Base-by-base conservation (phyloP, 2,888 invertebrate species). In the Suillia variegata region DNA sequence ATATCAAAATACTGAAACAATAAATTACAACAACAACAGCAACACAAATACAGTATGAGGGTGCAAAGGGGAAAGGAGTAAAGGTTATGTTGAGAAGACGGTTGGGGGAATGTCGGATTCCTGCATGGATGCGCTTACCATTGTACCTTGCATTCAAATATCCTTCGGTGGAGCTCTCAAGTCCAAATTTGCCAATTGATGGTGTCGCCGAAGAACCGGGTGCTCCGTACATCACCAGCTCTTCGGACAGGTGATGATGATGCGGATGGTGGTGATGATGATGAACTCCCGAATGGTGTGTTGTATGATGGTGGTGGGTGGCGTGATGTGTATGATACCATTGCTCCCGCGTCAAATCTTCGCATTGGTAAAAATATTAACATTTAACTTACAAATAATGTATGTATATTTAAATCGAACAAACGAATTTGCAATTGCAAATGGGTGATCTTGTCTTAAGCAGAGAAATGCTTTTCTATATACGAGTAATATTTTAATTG, bases 131-230 rank as follows among this genome's bases (percentile, higher is more conserved):
- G 68, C 70, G 74, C 80, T 80, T 77, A 80, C 80, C 80, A 71
- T 80, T 80, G 70, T 80, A 80, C 77, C 80, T 78, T 71, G 80
- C 76, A 71, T 76, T 80, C 63, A 81, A 75, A 73, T 81, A 81
- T 65, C 77, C 79, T 66, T 80, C 82, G 54, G 80, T 75, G 33
- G 79, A 73, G 56, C 75, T 74, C 66, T 81, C 80, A 61, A 80
- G 69, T 26, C 80, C 80, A 64, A 75, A 81, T 62, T 80, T 80
- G 21, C 76, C 77, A 67, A 78, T 77, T 58, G 75, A 68, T 31
- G 71, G 67, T 45, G 71, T 63, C 3, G 65, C 66, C 52, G 74
- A 61, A 58, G 70, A 73, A 48, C 73, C 70, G 66, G 71, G 77
- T 54, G 70, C 69, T 55, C 76, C 69, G 60, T 80, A 80, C 68